A percentile compares a stretch with the other conserved stretches of the same genome.
Conservation (phyloP, 2,888 invertebrate genomes). For the Trissolcus brochymenae region DNA sequence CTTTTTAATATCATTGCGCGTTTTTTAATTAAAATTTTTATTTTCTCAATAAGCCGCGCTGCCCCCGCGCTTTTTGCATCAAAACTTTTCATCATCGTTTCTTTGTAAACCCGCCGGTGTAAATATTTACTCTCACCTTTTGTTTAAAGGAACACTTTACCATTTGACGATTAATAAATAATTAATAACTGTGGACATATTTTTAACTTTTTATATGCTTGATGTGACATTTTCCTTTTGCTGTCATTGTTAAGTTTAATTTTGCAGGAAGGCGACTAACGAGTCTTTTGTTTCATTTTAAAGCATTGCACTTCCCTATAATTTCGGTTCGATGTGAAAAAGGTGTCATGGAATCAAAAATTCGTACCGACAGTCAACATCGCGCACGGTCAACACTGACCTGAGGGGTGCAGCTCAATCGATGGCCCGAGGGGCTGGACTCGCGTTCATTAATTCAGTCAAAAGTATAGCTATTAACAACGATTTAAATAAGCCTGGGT, state of each 20-base stretch:
- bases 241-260: not conserved
- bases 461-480: conserved; percentile 37
- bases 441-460: conserved; percentile 24
- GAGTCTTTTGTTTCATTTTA: conserved; percentile 27
- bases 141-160: too few relatives aligned
- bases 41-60: conserved; percentile 37
- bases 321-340: conserved; percentile 11
- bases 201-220: conserved; percentile 20
- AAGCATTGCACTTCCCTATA: not conserved
- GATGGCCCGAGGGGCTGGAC: not conserved
- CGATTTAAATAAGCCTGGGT: conserved; percentile 24
- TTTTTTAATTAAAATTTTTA: conserved; percentile 57
- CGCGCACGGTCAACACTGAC: conserved; percentile 7
- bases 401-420: conserved; percentile 6
- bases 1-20: conserved; percentile 60
- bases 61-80: conserved; percentile 20
- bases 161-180: not conserved
- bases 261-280: not conserved
- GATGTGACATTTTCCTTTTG: not conserved
- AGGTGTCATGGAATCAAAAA: conserved; percentile 19
- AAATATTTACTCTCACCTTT: too few relatives aligned
- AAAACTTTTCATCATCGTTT: conserved; percentile 22
- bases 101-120: conserved; percentile 20
- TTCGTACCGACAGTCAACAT: conserved; percentile 12
- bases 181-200: conserved; percentile 19